Percentiles rank a stretch among this genome's conserved stretches.
phyloP scores from a whole-genome alignment of 2,797 vertebrate genomes.

The Melanotaenia maccullochi region DNA sequence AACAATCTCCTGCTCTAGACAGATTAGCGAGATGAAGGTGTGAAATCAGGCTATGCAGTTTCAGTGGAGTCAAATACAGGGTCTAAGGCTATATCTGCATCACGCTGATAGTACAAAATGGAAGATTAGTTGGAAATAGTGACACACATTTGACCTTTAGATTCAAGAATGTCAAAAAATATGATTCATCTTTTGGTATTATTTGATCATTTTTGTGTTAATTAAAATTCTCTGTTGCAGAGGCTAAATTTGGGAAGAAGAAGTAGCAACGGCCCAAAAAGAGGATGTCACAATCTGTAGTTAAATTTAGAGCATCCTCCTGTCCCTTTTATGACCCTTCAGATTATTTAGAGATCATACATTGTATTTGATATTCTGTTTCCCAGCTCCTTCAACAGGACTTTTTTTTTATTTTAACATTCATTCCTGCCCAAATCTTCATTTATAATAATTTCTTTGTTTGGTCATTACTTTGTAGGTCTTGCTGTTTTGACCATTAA shows the following conservation, averaged over 20 bases:
- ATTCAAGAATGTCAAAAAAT: constrained; percentile 35
- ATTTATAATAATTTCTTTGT: not conserved
- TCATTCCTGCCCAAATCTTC: not conserved
- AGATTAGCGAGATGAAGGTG: constrained; percentile 77
- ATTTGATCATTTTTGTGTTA: constrained; percentile 26
- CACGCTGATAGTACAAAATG: constrained; percentile 60
- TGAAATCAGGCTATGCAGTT: constrained; percentile 50
- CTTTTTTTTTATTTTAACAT: no score
- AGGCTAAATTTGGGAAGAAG: no score
- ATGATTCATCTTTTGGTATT: constrained; percentile 4
- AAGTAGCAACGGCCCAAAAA: not conserved
- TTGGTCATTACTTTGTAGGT: not conserved
- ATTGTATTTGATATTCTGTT: no score
- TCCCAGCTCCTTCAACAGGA: no score
- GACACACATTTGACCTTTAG: constrained; percentile 56
- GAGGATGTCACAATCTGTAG: not conserved
- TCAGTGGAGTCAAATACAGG: constrained; percentile 49
- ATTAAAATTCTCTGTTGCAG: constrained; percentile 9
- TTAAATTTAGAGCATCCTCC: no score
- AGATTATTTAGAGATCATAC: not conserved
- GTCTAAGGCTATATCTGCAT: constrained; percentile 65
- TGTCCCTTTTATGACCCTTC: not conserved
- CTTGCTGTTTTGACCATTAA: not conserved
- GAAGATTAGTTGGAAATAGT: constrained; percentile 52
- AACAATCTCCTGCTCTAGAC: constrained; percentile 69